Conservation (phyloP, 2,888 invertebrate species). For the Drosophila parthenogenetica region DNA sequence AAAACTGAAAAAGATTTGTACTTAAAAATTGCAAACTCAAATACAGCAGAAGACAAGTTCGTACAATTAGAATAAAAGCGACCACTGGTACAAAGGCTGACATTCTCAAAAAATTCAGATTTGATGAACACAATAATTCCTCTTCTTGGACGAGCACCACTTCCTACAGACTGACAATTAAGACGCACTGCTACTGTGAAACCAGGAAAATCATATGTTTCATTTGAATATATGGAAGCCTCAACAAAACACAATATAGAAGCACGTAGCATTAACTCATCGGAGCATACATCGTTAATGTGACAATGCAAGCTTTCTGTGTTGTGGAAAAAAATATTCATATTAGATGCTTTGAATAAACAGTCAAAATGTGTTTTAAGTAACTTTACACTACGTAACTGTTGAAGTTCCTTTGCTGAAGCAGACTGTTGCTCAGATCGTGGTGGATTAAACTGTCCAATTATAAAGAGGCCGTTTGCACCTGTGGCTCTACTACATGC, state of each 20-base stretch:
- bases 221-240: not conserved
- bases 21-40: slow-evolving; percentile 4
- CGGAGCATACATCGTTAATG: not conserved
- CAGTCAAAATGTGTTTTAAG: not conserved
- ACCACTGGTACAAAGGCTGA: too few relatives aligned
- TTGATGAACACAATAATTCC: not conserved
- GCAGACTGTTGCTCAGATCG: too few relatives aligned
- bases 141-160: not conserved
- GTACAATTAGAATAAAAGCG: too few relatives aligned
- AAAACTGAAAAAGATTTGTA: not conserved
- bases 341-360: not conserved
- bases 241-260: not conserved
- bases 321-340: not conserved
- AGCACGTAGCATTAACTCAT: not conserved
- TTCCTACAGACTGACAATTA: not conserved
- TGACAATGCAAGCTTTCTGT: not conserved
- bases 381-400: not conserved
- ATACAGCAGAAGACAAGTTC: slow-evolving; percentile 1
- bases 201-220: not conserved
- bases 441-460: not conserved
- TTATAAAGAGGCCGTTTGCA: not conserved
- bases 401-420: not conserved
- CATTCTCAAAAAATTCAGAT: not conserved
- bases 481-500: not conserved
- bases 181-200: not conserved